A percentile compares a stretch with the other conserved stretches of the same genome.
Evolutionary conservation across 2,888 invertebrate species (phyloP).

Genomic region (Drosophila mimetica): DNA sequence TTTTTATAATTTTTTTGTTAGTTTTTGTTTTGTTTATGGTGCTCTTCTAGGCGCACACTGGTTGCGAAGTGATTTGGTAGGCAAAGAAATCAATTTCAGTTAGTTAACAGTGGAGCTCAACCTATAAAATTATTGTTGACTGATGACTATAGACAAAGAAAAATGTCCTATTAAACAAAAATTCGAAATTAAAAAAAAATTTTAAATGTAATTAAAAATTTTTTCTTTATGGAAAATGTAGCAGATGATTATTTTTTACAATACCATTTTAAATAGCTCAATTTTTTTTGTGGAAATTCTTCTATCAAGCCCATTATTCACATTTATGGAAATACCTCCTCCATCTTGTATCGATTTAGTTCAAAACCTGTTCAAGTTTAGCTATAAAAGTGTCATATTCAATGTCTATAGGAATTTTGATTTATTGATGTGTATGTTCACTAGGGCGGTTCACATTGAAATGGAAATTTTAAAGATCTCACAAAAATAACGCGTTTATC

Average conservation of each 20-base stretch:
- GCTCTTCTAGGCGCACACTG: slow-evolving; percentile 48
- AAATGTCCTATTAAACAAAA: background rate
- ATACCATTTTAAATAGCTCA: no score
- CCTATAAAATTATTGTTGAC: no score
- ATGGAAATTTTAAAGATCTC: no score
- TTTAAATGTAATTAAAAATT: no score
- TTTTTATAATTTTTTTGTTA: slow-evolving; percentile 6
- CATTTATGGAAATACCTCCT: background rate
- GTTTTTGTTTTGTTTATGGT: slow-evolving; percentile 38
- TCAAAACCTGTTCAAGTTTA: slow-evolving; percentile 1
- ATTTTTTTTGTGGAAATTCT: background rate
- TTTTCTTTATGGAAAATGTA: no score
- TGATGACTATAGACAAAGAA: no score
- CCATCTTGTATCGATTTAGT: background rate
- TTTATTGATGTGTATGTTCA: no score
- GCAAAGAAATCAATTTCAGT: background rate
- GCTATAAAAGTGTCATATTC: background rate
- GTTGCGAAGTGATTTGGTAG: background rate
- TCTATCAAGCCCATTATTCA: background rate
- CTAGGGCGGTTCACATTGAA: no score
- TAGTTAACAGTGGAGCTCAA: background rate
- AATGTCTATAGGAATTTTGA: slow-evolving; percentile 2
- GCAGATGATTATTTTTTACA: no score
- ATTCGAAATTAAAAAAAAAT: background rate
- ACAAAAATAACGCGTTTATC: no score